Evolutionary conservation across 2,113 vertebrate species (phyloP), one percentile per base, ranked within the genome.

Genomic region (Hemichromis elongatus): DNA sequence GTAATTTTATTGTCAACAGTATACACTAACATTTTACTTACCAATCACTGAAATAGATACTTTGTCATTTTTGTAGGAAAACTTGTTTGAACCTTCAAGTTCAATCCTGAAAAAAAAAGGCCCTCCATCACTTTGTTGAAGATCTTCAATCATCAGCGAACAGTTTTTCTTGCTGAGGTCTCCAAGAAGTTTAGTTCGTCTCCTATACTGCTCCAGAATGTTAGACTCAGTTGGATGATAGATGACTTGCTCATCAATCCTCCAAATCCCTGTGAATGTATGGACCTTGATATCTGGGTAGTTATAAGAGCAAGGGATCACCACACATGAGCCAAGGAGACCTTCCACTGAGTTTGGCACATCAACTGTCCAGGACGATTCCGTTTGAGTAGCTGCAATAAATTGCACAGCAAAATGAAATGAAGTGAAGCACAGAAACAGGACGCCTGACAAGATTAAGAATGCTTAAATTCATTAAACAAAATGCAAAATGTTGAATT

Each of bases 51-150:
- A n/a, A 26, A 96, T 81, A 54, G 89, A 84, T 19, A 94, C 91
- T 35, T 2, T 45, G 0, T 73, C 75, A 0, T 40, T 0, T 3
- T 0, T 3, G 79, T 84, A 96, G 2, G 93, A 92, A 87, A 2
- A 95, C 0, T 0, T 92, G 1, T 94, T 2, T 3, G 85, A 75
- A 42, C 4, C 2, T 61, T 14, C 4, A 0, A 96, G 93, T 81
- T 95, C 94, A 26, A 96, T 88, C 89, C 95, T 89, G 78, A 96
- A 96, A 6, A 24, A 0, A 81, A 94, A 96, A 4, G 91, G 77
- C 1, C 94, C 95, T 1, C 1, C 1, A 80, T 96, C 95, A 18
- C 12, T 86, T 16, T 6, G 1, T 11, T 30, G 16, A 24, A 96
- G 79, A 10, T 61, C 83, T 26, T 93, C 80, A 11, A 96, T 95